Base-by-base conservation (phyloP, 1,140 invertebrate genomes). In the Drosophila rufa region DNA sequence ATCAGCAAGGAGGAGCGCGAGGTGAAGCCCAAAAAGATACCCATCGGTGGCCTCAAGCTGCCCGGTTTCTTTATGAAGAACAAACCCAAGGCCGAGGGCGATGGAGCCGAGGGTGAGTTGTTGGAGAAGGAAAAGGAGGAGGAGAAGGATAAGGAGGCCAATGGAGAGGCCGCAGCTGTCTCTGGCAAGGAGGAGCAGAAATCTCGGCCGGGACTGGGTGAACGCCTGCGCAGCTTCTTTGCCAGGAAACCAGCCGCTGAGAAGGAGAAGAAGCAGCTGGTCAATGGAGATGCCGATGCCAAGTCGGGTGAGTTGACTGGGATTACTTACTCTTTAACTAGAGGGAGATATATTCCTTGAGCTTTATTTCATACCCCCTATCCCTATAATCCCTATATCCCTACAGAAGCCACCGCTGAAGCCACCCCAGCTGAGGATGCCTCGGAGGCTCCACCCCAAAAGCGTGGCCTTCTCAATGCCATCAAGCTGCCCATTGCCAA, bases 1-100 rank as follows among this genome's bases (percentile, higher is more conserved):
- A 94, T 95, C 6, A 95, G 94, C 15, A 95, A 95, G 80, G 95
- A 95, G 81, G 95, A 95, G 33, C 94, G 95, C 66, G 95, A 96
- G 91, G 95, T 95, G 2, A 96, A 96, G 80, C 96, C 95, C 9
- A 96, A 96, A 87, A 96, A 96, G 91, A 96, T 97, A 82, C 96
- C 96, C 3, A 97, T 97, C 75, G 96, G 96, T 38, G 96, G 96
- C 14, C 96, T 97, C 51, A 96, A 96, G 93, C 96, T 97, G 95
- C 96, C 96, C 6, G 96, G 96, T 33, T 96, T 96, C 92, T 96
- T 97, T 82, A 96, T 96, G 62, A 95, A 95, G 71, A 96, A 95
- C 75, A 95, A 95, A 83, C 96, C 96, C 15, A 83, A 92, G 61
- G 68, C 71, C 2, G 92, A 93, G 53, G 92, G 93, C 45, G 93